Evolutionary conservation across 1,140 invertebrate species (phyloP).

Genomic region (Cataglyphis hispanica): DNA sequence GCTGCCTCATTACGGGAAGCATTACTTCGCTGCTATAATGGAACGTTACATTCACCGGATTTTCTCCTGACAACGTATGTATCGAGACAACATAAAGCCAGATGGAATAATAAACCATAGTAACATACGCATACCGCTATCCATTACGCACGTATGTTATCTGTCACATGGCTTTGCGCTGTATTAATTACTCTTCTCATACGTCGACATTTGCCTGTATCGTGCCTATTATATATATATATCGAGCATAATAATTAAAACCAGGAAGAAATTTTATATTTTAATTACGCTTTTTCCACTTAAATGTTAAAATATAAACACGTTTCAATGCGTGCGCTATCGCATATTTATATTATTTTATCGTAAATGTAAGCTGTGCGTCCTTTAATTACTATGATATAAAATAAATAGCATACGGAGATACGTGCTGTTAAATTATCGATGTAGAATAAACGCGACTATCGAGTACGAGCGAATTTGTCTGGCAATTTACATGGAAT

Average conservation of each 20-base stretch:
- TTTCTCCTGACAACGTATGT: not conserved
- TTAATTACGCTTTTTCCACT: not conserved
- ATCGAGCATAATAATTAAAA: not conserved
- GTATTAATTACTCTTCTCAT: constrained; percentile 40
- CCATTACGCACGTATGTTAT: not conserved
- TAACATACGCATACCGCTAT: not conserved
- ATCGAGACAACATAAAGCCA: not conserved
- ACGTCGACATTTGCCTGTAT: not conserved
- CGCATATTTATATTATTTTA: not conserved
- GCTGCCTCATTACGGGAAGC: not conserved
- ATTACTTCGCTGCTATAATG: not conserved
- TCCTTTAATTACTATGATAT: not conserved
- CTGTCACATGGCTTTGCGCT: not conserved
- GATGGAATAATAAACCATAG: constrained; percentile 21
- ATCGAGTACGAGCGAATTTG: not conserved
- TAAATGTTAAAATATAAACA: not conserved
- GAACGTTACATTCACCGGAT: constrained; percentile 3
- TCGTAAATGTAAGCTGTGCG: not conserved
- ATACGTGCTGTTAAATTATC: not conserved
- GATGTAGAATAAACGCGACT: not conserved
- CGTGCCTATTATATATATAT: not conserved
- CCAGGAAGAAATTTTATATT: not conserved
- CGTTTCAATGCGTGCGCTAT: not conserved
- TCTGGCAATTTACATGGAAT: constrained; percentile 8
- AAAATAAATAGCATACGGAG: not conserved